A percentile compares a stretch with the other conserved stretches of the same genome.
Evolutionary conservation across 2,113 vertebrate species (phyloP).

Genomic region (Malurus alboscapulatus): DNA sequence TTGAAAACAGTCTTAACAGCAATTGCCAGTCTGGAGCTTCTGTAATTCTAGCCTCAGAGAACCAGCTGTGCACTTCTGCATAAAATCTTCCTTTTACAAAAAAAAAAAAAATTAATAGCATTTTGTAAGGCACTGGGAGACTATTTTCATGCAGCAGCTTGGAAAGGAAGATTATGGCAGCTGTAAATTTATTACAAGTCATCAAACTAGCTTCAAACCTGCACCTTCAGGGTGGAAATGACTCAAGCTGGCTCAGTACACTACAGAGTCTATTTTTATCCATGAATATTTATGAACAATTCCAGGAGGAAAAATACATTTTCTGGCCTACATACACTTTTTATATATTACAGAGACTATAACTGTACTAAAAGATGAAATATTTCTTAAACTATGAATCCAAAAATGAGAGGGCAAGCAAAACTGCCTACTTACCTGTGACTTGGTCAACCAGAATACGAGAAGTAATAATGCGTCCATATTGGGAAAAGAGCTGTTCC

Average conservation of each 20-base stretch:
- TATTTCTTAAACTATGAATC: conserved; percentile 34
- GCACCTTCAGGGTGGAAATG: conserved; percentile 75
- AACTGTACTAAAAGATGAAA: not conserved
- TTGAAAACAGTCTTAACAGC: conserved; percentile 28
- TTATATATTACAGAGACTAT: conserved; percentile 63
- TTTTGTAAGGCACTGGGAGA: conserved; percentile 54
- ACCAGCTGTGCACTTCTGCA: conserved; percentile 22
- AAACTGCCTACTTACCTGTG: conserved; percentile 85
- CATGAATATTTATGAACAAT: conserved; percentile 84
- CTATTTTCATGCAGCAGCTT: conserved; percentile 63
- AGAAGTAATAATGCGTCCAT: conserved; percentile 98
- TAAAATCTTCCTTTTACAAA: conserved; percentile 31
- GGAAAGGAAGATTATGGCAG: conserved; percentile 76
- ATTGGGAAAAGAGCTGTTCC: conserved; percentile 97
- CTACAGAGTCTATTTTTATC: conserved; percentile 74
- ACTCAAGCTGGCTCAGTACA: conserved; percentile 69
- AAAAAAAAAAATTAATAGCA: conserved; percentile 63
- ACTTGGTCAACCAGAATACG: conserved; percentile 97
- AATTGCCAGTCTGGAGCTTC: conserved; percentile 6
- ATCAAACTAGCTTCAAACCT: conserved; percentile 77
- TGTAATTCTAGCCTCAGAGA: conserved; percentile 39
- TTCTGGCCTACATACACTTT: conserved; percentile 73
- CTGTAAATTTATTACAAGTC: conserved; percentile 80
- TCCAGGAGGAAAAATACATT: conserved; percentile 77
- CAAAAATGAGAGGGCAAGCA: not conserved